Evolutionary conservation across 2,797 vertebrate species (phyloP).

Genomic region (Ctenosaura bakeri): DNA sequence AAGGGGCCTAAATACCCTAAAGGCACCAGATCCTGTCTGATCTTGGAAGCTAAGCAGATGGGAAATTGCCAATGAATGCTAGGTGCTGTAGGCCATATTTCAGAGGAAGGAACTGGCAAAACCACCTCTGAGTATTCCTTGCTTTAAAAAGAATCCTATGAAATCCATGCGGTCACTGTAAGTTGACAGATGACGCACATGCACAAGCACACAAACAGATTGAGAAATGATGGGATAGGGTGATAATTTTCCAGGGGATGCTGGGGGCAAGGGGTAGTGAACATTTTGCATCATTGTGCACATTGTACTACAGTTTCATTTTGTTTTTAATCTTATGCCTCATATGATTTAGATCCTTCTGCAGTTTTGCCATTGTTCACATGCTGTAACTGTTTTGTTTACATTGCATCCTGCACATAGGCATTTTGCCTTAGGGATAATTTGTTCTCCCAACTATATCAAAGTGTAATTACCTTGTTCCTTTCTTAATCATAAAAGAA

Average conservation of each 20-base stretch:
- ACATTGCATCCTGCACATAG: conserved; percentile 35
- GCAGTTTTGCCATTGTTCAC: conserved; percentile 15
- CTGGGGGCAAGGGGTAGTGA: not conserved
- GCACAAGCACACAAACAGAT: too few species aligned
- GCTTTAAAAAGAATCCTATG: too few species aligned
- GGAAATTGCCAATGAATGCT: too few species aligned
- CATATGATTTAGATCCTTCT: not conserved
- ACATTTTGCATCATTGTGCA: not conserved
- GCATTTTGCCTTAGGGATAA: conserved; percentile 59
- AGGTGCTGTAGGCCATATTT: too few species aligned
- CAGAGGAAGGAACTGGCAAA: too few species aligned
- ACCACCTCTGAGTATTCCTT: too few species aligned
- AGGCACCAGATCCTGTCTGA: too few species aligned
- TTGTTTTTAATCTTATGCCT: not conserved
- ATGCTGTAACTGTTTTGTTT: conserved; percentile 8
- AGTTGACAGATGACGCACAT: too few species aligned
- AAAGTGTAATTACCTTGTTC: conserved; percentile 66
- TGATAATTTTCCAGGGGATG: not conserved
- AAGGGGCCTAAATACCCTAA: too few species aligned
- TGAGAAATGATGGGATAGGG: too few species aligned
- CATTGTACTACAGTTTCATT: not conserved
- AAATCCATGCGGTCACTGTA: too few species aligned
- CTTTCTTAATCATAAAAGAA: conserved; percentile 38
- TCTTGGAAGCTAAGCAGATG: too few species aligned
- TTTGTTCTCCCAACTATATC: conserved; percentile 60